These are phyloP conservation scores for Euproctis similis DNA, from an alignment of 2,888 invertebrate species.

Conservation along the genomic window DNA sequence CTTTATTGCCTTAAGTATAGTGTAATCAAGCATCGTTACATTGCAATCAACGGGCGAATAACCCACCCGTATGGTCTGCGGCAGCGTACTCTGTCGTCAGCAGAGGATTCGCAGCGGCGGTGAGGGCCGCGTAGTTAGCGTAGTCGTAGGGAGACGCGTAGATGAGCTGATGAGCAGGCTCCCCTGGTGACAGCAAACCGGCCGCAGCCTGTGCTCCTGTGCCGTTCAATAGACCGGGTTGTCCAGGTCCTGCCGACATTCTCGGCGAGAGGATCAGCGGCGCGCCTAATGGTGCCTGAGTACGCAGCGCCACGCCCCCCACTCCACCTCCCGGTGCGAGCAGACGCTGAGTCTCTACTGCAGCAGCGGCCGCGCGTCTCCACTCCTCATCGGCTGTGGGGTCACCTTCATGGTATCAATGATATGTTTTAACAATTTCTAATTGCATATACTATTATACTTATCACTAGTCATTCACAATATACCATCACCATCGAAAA, in stretches of 20 bases:
- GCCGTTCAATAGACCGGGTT: constrained; percentile 79
- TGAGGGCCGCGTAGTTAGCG: constrained; percentile 91
- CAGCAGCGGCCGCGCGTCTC: constrained; percentile 87
- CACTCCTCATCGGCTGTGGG: constrained; percentile 88
- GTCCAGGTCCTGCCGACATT: constrained; percentile 88
- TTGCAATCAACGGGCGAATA: constrained; percentile 71
- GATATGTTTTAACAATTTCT: constrained; percentile 32
- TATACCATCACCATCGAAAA: neutral
- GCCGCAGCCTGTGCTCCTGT: constrained; percentile 54
- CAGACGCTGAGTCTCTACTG: constrained; percentile 87
- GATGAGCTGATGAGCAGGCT: constrained; percentile 88
- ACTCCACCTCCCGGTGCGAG: constrained; percentile 74
- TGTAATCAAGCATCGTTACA: constrained; percentile 34
- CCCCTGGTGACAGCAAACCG: constrained; percentile 72
- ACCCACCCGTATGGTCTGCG: constrained; percentile 96
- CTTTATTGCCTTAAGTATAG: too few species aligned
- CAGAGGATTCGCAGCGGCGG: constrained; percentile 84
- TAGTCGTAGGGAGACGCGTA: constrained; percentile 92
- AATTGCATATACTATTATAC: constrained; percentile 1
- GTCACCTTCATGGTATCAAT: constrained; percentile 61
- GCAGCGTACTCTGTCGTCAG: constrained; percentile 86
- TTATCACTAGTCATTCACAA: neutral
- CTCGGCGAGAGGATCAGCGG: constrained; percentile 94
- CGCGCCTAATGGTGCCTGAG: constrained; percentile 89
- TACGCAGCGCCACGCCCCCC: constrained; percentile 77